phyloP scores from a whole-genome alignment of 2,888 invertebrate genomes.

The Liopterus haemorrhoidalis region DNA sequence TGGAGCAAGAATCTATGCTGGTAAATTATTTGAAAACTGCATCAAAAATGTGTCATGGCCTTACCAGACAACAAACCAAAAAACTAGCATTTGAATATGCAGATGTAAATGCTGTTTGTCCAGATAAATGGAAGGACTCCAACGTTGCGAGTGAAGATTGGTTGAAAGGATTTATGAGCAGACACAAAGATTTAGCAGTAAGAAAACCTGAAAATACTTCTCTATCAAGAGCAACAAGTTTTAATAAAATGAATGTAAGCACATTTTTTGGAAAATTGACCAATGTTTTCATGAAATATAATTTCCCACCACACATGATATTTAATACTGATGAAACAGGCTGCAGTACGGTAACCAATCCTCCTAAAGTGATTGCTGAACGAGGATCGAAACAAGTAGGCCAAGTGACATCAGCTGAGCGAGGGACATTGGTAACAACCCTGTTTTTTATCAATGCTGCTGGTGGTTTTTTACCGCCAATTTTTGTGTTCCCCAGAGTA shows the following conservation, averaged over 20 bases:
- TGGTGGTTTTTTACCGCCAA: slow-evolving; percentile 25
- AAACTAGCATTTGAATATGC: slow-evolving; percentile 28
- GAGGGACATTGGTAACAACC: slow-evolving; percentile 14
- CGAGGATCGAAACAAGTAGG: slow-evolving; percentile 27
- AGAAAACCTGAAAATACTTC: slow-evolving; percentile 17
- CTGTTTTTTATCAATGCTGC: slow-evolving; percentile 25
- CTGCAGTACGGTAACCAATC: slow-evolving; percentile 26
- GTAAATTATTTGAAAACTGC: slow-evolving; percentile 28
- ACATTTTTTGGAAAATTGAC: slow-evolving; percentile 16
- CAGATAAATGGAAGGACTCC: slow-evolving; percentile 23
- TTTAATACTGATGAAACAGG: slow-evolving; percentile 19
- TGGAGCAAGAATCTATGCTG: slow-evolving; percentile 25
- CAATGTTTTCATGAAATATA: slow-evolving; percentile 6
- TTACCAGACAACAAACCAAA: slow-evolving; percentile 26
- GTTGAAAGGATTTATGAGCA: slow-evolving; percentile 24
- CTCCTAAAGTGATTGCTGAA: slow-evolving; percentile 28
- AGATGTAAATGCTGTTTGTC: slow-evolving; percentile 21
- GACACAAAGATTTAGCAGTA: slow-evolving; percentile 4
- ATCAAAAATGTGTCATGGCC: slow-evolving; percentile 29
- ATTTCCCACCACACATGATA: slow-evolving; percentile 11
- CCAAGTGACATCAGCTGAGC: slow-evolving; percentile 24
- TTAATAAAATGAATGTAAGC: slow-evolving; percentile 16
- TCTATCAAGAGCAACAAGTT: slow-evolving; percentile 9
- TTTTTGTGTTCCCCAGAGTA: slow-evolving; percentile 27
- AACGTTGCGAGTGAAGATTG: slow-evolving; percentile 26